Percentiles rank a stretch among this genome's conserved stretches.
Conservation (phyloP, 2,113 vertebrate species). For the Phasianus colchicus region DNA sequence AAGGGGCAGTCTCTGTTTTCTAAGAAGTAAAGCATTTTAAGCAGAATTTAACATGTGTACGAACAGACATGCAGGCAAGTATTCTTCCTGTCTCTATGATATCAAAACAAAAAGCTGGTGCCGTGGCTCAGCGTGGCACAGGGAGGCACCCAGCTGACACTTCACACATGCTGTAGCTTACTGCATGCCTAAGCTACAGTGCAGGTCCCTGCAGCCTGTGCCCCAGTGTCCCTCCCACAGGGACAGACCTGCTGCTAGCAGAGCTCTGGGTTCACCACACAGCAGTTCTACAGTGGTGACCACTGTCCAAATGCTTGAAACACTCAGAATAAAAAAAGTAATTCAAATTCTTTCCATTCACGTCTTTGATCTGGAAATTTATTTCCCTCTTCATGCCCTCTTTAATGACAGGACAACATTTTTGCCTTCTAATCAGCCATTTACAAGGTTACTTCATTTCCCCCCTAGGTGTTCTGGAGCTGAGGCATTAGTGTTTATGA, state of each 20-base stretch:
- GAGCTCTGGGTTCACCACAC: background rate
- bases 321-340: slow-evolving; percentile 38
- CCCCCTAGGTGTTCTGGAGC: background rate
- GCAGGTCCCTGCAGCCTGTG: fast-evolving
- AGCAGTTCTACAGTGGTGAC: background rate
- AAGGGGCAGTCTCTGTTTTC: background rate
- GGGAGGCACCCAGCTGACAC: background rate
- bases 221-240: background rate
- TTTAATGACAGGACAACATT: slow-evolving; percentile 23
- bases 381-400: background rate
- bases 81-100: background rate
- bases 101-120: background rate
- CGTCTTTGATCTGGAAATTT: slow-evolving; percentile 35
- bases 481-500: background rate
- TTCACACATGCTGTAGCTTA: background rate
- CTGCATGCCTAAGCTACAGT: background rate
- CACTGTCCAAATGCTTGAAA: slow-evolving; percentile 37
- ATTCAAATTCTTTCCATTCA: slow-evolving; percentile 28
- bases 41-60: background rate
- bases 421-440: slow-evolving; percentile 38
- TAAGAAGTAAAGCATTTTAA: background rate
- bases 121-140: background rate
- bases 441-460: slow-evolving; percentile 15
- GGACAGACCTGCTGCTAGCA: background rate
- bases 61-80: background rate